Conservation (phyloP, 2,888 invertebrate genomes). For the Drosophila leonis region DNA sequence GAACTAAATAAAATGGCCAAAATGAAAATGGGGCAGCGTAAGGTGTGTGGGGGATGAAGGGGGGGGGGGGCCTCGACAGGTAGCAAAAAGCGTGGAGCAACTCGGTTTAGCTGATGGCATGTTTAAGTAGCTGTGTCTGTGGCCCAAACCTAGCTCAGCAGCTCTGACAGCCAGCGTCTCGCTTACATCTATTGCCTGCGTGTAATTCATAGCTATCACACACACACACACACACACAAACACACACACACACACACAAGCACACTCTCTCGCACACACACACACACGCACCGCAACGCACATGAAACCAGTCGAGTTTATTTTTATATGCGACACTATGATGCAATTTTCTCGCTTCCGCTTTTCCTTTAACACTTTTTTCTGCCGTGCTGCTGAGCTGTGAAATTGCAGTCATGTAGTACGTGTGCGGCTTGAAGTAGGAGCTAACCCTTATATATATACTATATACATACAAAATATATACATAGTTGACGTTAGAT, state of each 20-base stretch:
- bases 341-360: constrained; percentile 79
- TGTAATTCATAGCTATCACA: constrained; percentile 77
- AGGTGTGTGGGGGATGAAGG: background rate
- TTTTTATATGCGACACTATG: constrained; percentile 80
- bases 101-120: constrained; percentile 69
- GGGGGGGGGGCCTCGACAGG: background rate
- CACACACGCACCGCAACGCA: constrained; percentile 24
- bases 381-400: constrained; percentile 65
- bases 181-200: constrained; percentile 67
- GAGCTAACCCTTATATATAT: constrained; percentile 26
- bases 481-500: constrained; percentile 34
- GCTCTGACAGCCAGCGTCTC: constrained; percentile 36
- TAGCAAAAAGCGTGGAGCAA: constrained; percentile 33
- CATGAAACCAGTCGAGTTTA: constrained; percentile 74
- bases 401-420: constrained; percentile 67
- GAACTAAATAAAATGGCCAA: constrained; percentile 55
- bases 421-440: constrained; percentile 41
- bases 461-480: background rate
- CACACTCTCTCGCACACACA: background rate
- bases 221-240: constrained; percentile 3
- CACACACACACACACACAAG: constrained; percentile 3
- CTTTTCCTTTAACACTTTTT: constrained; percentile 44
- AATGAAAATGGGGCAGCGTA: background rate
- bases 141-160: background rate
- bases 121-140: constrained; percentile 69